phyloP scores from a whole-genome alignment of 2,797 vertebrate species.

The Octomys mimax region DNA sequence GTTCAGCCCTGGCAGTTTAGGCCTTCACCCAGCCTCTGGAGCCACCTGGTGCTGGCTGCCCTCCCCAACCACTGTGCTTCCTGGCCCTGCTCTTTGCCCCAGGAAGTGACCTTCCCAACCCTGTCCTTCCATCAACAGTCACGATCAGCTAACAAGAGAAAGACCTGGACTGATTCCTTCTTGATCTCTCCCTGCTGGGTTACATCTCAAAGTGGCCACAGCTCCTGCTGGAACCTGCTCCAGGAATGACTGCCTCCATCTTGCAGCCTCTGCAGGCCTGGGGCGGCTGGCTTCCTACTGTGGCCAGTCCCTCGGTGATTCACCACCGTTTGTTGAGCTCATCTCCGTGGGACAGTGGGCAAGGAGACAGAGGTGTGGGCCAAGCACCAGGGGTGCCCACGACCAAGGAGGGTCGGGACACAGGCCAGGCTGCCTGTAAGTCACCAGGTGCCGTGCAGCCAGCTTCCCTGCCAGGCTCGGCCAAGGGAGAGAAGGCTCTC shows the following conservation, averaged over 20 bases:
- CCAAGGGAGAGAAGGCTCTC: neutral
- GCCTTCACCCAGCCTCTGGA: neutral
- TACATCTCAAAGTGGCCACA: neutral
- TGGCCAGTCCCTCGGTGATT: neutral
- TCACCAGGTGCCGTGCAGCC: neutral
- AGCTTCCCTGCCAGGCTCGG: conserved; percentile 8
- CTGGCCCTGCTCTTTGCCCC: neutral
- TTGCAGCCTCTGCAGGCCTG: neutral
- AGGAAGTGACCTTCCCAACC: neutral
- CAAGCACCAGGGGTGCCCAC: neutral
- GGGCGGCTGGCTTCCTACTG: neutral
- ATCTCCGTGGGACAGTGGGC: neutral
- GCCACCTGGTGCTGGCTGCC: neutral
- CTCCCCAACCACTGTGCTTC: neutral
- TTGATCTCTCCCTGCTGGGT: neutral
- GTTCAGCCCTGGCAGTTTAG: neutral
- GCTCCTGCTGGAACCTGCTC: neutral
- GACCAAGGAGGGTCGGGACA: neutral
- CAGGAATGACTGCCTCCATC: neutral
- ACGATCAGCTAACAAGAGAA: neutral
- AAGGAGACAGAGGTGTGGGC: neutral
- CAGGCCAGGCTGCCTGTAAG: neutral
- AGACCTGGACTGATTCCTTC: neutral
- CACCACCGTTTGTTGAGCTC: neutral
- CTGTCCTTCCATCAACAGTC: neutral